Base-by-base conservation (phyloP, 2,113 vertebrate species). In the Clinocottus analis region DNA sequence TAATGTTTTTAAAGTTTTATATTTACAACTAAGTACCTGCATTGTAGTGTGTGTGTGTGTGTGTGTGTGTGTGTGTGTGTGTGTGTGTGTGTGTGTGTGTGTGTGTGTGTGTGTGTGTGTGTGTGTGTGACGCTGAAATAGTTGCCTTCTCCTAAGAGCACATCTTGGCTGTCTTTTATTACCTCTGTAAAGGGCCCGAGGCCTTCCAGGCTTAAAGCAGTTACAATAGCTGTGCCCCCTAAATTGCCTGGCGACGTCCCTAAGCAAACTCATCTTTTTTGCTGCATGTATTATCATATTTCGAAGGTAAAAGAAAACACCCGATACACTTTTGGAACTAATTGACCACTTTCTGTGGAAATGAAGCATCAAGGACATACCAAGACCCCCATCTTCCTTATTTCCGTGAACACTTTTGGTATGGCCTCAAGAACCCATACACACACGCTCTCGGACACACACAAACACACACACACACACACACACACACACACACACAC, bases 291-390 rank as follows among this genome's bases (percentile, higher is more conserved):
- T 88, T 86, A 84, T 85, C 83, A 80, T 84, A 90, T 84, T 88
- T 84, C 64, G 51, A 55, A 21, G 70, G 87, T 80, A 67, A 59
- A 55, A 23, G 67, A 89, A 77, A 81, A 78, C 72, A 79, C 64
- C 64, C 71, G 70, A 75, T 77, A 71, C 51, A 78, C 65, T 78
- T 85, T 86, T 58, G 51, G 55, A 86, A 75, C 77, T 92, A 89
- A 91, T 84, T 80, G 81, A 89, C 82, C 86, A 78, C 58, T 82
- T 87, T 81, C 39, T 55, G 61, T 75, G 68, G 58, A 85, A 87
- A 56, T 58, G 31, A 83, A 85, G 75, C 77, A 77, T 60, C 77
- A 84, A 90, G 82, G 81, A 78, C 83, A 84, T 72, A 79, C 76
- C 59, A 56, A 21, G 67, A 64, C 37, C 47, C 47, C 53, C 59